phyloP scores from a whole-genome alignment of 2,888 invertebrate species.

The Chironomus tentans region DNA sequence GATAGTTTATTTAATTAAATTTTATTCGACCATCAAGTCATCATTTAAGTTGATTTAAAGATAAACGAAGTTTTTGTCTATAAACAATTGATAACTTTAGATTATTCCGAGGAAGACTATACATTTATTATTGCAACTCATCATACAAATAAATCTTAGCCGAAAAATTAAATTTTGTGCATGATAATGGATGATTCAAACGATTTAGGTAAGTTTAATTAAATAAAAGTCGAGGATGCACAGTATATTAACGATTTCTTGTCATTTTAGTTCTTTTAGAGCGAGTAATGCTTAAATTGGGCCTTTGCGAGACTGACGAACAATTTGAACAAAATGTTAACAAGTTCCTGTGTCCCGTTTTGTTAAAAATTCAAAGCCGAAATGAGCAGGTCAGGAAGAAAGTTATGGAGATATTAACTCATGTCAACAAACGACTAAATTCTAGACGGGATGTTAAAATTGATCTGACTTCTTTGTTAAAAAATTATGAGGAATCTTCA shows the following conservation, averaged over 20 bases:
- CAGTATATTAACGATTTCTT: not conserved
- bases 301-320: slow-evolving; percentile 82
- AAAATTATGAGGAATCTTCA: slow-evolving; percentile 70
- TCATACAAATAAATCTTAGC: too few relatives aligned
- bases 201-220: slow-evolving; percentile 9
- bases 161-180: not conserved
- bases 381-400: slow-evolving; percentile 71
- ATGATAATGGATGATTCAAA: slow-evolving; percentile 3
- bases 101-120: too few relatives aligned
- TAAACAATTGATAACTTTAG: too few relatives aligned
- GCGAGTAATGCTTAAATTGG: slow-evolving; percentile 78
- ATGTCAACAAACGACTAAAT: slow-evolving; percentile 82
- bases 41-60: too few relatives aligned
- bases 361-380: slow-evolving; percentile 80
- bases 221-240: not conserved
- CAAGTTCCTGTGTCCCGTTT: slow-evolving; percentile 71
- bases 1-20: too few relatives aligned
- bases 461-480: slow-evolving; percentile 73
- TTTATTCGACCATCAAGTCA: too few relatives aligned
- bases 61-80: too few relatives aligned
- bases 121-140: too few relatives aligned
- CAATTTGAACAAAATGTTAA: slow-evolving; percentile 56
- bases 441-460: slow-evolving; percentile 74
- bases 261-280: slow-evolving; percentile 65
- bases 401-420: slow-evolving; percentile 87